Conservation (phyloP, 1,140 invertebrate genomes). For the Eriocheir sinensis region DNA sequence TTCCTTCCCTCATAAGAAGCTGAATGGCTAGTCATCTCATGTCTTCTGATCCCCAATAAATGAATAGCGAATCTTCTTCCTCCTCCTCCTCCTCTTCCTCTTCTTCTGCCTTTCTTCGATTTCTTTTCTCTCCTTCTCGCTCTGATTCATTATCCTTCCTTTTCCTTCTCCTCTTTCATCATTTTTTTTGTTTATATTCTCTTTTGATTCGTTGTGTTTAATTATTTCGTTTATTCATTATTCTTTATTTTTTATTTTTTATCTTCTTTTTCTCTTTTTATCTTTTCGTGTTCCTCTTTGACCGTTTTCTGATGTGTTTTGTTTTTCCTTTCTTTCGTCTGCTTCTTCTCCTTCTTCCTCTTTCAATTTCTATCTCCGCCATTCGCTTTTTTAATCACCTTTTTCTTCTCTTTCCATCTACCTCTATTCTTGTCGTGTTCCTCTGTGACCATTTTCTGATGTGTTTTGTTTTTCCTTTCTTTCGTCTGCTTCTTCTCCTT, state of each 20-base stretch:
- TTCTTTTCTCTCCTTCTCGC: not conserved
- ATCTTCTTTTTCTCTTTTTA: not conserved
- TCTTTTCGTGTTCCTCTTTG: no score
- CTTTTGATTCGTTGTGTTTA: not conserved
- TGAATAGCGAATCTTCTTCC: not conserved
- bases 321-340: no score
- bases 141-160: not conserved
- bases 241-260: not conserved
- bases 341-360: not conserved
- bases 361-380: not conserved
- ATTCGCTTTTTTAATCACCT: no score
- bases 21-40: not conserved
- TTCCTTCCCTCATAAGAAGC: not conserved
- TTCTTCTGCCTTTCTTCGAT: not conserved
- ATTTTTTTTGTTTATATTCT: not conserved
- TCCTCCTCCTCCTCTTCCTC: not conserved
- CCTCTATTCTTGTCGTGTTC: no score
- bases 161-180: not conserved
- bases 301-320: no score
- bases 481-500: not conserved
- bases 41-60: not conserved
- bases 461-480: no score
- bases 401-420: no score
- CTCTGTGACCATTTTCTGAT: no score
- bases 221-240: not conserved